phyloP scores from a whole-genome alignment of 2,113 vertebrate species.

The Struthio camelus region DNA sequence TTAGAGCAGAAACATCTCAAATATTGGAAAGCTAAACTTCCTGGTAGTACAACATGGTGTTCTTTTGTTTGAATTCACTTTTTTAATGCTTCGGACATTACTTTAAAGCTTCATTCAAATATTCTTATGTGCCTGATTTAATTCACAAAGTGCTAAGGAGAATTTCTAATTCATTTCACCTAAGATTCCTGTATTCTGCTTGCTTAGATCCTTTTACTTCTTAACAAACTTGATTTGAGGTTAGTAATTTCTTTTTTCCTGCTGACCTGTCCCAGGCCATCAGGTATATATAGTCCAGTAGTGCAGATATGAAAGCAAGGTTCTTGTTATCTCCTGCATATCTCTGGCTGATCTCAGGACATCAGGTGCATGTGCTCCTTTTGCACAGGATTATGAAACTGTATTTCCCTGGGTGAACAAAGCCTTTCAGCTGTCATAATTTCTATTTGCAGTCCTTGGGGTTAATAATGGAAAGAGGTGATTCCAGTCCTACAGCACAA shows the following conservation, averaged over 20 bases:
- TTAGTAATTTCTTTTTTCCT: not conserved
- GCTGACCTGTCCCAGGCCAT: not conserved
- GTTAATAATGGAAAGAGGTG: not conserved
- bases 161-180: not conserved
- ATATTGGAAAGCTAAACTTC: not conserved
- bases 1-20: not conserved
- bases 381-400: not conserved
- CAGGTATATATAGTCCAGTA: not conserved
- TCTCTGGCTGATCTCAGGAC: not conserved
- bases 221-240: no score
- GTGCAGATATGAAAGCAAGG: not conserved
- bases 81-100: not conserved
- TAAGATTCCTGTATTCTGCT: not conserved
- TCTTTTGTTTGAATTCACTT: not conserved
- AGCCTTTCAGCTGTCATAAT: not conserved
- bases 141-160: no score
- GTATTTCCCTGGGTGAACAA: not conserved
- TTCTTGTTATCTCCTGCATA: not conserved
- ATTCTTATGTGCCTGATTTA: not conserved
- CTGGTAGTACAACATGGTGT: no score
- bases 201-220: no score
- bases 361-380: not conserved
- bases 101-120: not conserved
- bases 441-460: not conserved
- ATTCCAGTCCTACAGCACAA: not conserved